A percentile compares a stretch with the other conserved stretches of the same genome.
Conservation (phyloP, 2,888 invertebrate species). For the Macaria notata region DNA sequence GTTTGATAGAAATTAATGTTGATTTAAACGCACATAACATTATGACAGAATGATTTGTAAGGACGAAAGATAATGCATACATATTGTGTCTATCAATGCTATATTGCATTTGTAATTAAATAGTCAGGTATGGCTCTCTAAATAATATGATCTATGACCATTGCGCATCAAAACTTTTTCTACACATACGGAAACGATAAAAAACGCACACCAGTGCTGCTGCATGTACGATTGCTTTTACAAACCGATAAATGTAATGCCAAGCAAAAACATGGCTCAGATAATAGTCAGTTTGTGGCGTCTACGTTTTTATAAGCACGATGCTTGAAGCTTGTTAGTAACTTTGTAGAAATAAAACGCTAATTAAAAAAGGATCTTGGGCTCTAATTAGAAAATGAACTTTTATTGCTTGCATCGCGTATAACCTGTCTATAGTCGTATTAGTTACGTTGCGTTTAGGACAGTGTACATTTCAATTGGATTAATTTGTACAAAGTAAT, state of each 20-base stretch:
- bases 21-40: no score
- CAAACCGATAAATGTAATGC: slow-evolving; percentile 52
- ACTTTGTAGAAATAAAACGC: slow-evolving; percentile 18
- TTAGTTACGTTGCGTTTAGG: no score
- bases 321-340: slow-evolving; percentile 21
- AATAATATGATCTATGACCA: not conserved
- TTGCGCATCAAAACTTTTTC: slow-evolving; percentile 34
- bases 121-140: no score
- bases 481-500: no score
- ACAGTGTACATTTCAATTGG: no score
- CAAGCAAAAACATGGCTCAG: slow-evolving; percentile 31
- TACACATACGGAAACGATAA: slow-evolving; percentile 42
- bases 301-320: slow-evolving; percentile 19
- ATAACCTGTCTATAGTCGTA: not conserved
- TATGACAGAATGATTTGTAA: no score
- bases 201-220: slow-evolving; percentile 51
- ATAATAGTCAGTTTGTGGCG: slow-evolving; percentile 34
- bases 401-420: not conserved
- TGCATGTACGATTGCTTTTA: slow-evolving; percentile 52
- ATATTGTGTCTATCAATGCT: no score
- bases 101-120: no score
- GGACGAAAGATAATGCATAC: no score
- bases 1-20: no score
- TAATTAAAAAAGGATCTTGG: slow-evolving; percentile 3
- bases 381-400: slow-evolving; percentile 7